Conservation (phyloP, 2,888 invertebrate species). For the Drosophila mayaguana region DNA sequence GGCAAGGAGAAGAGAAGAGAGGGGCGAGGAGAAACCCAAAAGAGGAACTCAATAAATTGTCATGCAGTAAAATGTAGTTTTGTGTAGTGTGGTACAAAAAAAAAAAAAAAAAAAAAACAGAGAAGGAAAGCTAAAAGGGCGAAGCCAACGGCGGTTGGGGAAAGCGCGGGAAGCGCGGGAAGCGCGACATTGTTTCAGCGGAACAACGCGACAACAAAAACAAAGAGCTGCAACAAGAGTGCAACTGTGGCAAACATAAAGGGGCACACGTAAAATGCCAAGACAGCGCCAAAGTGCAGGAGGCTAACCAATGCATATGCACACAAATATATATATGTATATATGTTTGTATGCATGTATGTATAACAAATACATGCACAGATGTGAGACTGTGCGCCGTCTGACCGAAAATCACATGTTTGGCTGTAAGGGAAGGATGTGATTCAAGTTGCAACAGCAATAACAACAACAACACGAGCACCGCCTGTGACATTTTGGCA, state of each 20-base stretch:
- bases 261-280: constrained; percentile 70
- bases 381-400: constrained; percentile 40
- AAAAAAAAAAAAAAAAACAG: too few species aligned
- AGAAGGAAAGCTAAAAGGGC: constrained; percentile 22
- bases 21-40: constrained; percentile 32
- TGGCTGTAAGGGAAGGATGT: constrained; percentile 83
- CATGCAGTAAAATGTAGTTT: constrained; percentile 81
- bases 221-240: constrained; percentile 34
- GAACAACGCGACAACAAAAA: constrained; percentile 55
- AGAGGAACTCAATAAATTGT: constrained; percentile 80
- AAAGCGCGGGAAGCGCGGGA: constrained; percentile 27
- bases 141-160: neutral
- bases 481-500: constrained; percentile 64
- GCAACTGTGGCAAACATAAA: constrained; percentile 45
- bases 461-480: constrained; percentile 26
- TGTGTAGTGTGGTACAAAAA: constrained; percentile 47
- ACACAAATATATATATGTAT: neutral
- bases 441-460: constrained; percentile 81
- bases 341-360: constrained; percentile 6
- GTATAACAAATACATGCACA: constrained; percentile 18
- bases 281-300: constrained; percentile 72
- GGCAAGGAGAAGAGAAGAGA: neutral
- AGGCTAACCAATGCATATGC: constrained; percentile 29
- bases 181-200: constrained; percentile 68
- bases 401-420: constrained; percentile 83